Evolutionary conservation across 2,888 invertebrate species (phyloP).

Genomic region (Melinopterus prodromus): DNA sequence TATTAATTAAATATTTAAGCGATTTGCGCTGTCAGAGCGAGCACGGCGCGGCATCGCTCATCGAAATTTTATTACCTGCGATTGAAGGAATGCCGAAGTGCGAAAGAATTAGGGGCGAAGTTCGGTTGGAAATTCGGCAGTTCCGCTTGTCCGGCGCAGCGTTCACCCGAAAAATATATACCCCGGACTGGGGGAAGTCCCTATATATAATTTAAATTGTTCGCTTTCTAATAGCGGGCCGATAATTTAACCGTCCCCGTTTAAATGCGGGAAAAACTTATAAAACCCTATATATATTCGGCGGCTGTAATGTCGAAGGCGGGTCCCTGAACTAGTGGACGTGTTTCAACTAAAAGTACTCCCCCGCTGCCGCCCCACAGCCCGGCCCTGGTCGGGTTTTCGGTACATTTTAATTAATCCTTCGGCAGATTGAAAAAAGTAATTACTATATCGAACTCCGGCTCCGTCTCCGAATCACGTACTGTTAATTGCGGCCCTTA

Average conservation of each 20-base stretch:
- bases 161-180: conserved; percentile 4
- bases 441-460: conserved; percentile 50
- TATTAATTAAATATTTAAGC: conserved; percentile 4
- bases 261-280: not conserved
- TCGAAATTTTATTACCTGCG: not conserved
- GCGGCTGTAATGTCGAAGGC: not conserved
- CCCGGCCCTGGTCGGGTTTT: conserved; percentile 39
- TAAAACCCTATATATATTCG: not conserved
- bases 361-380: conserved; percentile 27
- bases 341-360: not conserved
- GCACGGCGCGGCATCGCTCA: not conserved
- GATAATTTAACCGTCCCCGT: not conserved
- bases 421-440: conserved; percentile 54
- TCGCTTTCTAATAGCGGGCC: not conserved
- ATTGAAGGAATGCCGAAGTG: not conserved
- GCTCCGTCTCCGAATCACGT: not conserved
- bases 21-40: not conserved
- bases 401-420: conserved; percentile 55
- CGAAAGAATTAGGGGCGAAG: not conserved
- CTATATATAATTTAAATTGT: conserved; percentile 4
- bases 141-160: not conserved
- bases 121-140: not conserved
- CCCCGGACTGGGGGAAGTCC: not conserved
- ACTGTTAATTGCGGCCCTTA: conserved; percentile 4
- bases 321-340: not conserved